Evolutionary conservation across 2,888 invertebrate species (phyloP).

Genomic region (Thereva unica): DNA sequence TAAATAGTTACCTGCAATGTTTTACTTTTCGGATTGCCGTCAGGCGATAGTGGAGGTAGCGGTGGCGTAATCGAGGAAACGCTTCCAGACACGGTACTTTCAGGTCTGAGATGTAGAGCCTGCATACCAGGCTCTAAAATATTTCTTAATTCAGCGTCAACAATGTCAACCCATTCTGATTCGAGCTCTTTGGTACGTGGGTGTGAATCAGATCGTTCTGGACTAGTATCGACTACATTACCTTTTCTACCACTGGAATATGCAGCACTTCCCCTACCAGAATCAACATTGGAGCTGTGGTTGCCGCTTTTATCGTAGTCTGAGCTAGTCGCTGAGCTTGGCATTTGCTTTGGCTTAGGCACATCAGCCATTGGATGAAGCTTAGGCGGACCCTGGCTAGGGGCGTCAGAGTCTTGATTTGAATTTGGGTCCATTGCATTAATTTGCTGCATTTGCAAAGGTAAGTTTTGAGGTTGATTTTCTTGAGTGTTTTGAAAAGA

Average conservation of each 20-base stretch:
- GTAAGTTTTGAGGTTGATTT: constrained; percentile 39
- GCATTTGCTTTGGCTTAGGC: constrained; percentile 51
- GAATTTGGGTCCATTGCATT: neutral
- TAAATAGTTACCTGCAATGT: constrained; percentile 30
- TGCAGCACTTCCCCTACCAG: constrained; percentile 78
- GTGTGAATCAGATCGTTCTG: constrained; percentile 62
- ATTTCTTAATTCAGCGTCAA: constrained; percentile 77
- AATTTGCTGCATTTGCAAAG: constrained; percentile 8
- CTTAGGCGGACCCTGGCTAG: constrained; percentile 18
- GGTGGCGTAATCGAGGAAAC: constrained; percentile 77
- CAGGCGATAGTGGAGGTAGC: constrained; percentile 75
- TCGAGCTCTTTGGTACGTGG: constrained; percentile 62
- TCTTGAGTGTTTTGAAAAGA: constrained; percentile 34
- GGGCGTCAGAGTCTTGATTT: constrained; percentile 12
- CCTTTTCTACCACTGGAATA: constrained; percentile 73
- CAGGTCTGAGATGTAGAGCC: constrained; percentile 63
- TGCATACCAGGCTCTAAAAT: constrained; percentile 76
- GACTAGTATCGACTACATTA: constrained; percentile 62
- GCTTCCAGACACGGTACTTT: constrained; percentile 68
- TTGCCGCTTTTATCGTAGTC: constrained; percentile 77
- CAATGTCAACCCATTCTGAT: constrained; percentile 80
- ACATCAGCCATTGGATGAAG: constrained; percentile 28
- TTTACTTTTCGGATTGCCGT: constrained; percentile 55
- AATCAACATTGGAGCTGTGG: constrained; percentile 78
- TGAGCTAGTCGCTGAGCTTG: constrained; percentile 67